Conservation (phyloP, 37 sponge, comb jelly and placozoan species). For the Cliona cf. orientalis region DNA sequence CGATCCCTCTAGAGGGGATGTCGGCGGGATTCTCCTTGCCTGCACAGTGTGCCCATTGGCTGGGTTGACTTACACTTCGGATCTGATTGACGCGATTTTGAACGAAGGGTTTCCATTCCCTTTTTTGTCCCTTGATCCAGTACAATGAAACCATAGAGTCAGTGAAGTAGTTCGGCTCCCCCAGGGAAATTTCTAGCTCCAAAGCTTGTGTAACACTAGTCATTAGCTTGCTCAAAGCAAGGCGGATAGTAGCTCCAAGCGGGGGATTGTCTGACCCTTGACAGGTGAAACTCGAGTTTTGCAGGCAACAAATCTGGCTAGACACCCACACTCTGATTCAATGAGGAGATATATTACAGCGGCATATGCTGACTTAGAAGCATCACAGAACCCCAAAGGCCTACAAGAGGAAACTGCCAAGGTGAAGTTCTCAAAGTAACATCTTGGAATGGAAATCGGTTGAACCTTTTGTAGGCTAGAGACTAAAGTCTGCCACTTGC, state of each 20-base stretch:
- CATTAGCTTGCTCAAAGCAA: background rate
- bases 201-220: slow-evolving; percentile 8
- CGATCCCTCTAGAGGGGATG: background rate
- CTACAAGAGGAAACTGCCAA: background rate
- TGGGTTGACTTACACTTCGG: background rate
- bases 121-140: too few relatives aligned
- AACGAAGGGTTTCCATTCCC: slow-evolving; percentile 29
- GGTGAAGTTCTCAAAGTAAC: background rate
- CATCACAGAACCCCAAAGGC: slow-evolving; percentile 42
- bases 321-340: background rate
- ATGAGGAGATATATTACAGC: too few relatives aligned
- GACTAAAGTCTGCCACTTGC: background rate
- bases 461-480: background rate
- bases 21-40: too few relatives aligned
- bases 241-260: slow-evolving; percentile 41
- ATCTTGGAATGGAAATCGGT: slow-evolving; percentile 17
- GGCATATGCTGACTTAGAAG: slow-evolving; percentile 20
- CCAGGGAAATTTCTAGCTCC: background rate
- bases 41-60: slow-evolving; percentile 23
- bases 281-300: slow-evolving; percentile 31
- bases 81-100: slow-evolving; percentile 32
- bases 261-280: slow-evolving; percentile 21
- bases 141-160: background rate
- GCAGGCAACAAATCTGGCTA: slow-evolving; percentile 4
- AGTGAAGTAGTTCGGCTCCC: slow-evolving; percentile 5